Percentiles rank a stretch among this genome's conserved stretches.
These are phyloP conservation scores for Epizoanthus scotinus DNA, from an alignment of 92 coral and sea anemone species.

Conservation along the genomic window DNA sequence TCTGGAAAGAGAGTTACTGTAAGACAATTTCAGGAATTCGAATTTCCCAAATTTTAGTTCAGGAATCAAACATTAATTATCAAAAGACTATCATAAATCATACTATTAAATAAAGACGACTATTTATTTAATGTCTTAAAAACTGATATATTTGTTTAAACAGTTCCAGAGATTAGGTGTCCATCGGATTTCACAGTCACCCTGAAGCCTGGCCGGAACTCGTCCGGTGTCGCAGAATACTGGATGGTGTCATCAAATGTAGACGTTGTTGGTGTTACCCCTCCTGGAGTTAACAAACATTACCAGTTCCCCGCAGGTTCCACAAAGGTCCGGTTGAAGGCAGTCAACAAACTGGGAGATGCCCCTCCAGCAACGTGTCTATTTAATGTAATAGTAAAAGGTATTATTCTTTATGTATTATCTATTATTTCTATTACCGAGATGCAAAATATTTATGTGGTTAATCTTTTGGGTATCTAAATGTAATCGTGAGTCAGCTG, in stretches of 20 bases:
- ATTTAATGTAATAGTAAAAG: constrained; percentile 55
- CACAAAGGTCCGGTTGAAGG: constrained; percentile 70
- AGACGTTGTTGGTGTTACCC: constrained; percentile 48
- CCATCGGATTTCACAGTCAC: constrained; percentile 56
- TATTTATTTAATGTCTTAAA: too few species aligned
- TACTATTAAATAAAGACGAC: too few species aligned
- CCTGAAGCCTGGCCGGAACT: constrained; percentile 56
- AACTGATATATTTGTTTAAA: too few species aligned
- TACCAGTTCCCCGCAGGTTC: constrained; percentile 76
- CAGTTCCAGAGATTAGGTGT: constrained; percentile 67
- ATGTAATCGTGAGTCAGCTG: too few species aligned
- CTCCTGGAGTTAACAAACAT: constrained; percentile 57
- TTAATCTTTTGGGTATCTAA: too few species aligned
- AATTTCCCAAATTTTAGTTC: too few species aligned
- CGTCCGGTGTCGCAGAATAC: constrained; percentile 69
- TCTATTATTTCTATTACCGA: too few species aligned
- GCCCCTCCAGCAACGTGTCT: constrained; percentile 47
- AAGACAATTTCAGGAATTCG: too few species aligned
- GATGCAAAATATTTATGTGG: too few species aligned
- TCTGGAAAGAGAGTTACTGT: too few species aligned
- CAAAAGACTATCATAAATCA: too few species aligned
- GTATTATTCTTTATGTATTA: constrained; percentile 29
- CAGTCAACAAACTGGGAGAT: constrained; percentile 54
- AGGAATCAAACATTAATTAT: too few species aligned
- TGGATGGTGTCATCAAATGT: constrained; percentile 76